These are phyloP conservation scores for Panurus biarmicus DNA, from an alignment of 2,113 vertebrate species.

Conservation along the genomic window DNA sequence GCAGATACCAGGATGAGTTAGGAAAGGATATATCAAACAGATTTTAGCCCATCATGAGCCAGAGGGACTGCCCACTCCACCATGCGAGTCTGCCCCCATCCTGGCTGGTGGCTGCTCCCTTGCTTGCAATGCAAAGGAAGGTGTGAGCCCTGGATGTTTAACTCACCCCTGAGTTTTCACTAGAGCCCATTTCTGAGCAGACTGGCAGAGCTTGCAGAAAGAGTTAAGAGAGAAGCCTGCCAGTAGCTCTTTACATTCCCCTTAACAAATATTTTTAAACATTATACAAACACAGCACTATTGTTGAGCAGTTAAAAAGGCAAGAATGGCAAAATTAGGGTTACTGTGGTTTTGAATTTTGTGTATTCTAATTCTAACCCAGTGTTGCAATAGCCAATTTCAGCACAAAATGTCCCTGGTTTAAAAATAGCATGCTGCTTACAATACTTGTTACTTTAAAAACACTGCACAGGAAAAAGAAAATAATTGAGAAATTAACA, in stretches of 20 bases:
- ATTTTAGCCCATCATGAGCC: neutral
- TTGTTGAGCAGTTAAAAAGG: constrained; percentile 43
- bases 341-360: constrained; percentile 55
- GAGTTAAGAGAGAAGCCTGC: constrained; percentile 22
- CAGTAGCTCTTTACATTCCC: constrained; percentile 23
- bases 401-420: constrained; percentile 46
- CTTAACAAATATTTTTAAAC: constrained; percentile 29
- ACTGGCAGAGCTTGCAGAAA: neutral
- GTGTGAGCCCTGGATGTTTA: neutral
- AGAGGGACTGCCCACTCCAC: neutral
- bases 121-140: neutral
- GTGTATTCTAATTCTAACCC: constrained; percentile 48
- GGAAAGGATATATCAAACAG: neutral
- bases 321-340: constrained; percentile 48
- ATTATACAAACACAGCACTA: constrained; percentile 22
- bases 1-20: accelerated
- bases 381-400: constrained; percentile 33
- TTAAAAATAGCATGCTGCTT: constrained; percentile 41
- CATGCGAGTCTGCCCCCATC: neutral
- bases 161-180: neutral
- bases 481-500: constrained; percentile 7
- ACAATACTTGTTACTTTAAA: constrained; percentile 36
- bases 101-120: neutral
- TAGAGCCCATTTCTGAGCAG: neutral
- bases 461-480: neutral